Percentiles rank a stretch among this genome's conserved stretches.
Conservation (phyloP, 2,797 vertebrate species). For the Picus viridis region DNA sequence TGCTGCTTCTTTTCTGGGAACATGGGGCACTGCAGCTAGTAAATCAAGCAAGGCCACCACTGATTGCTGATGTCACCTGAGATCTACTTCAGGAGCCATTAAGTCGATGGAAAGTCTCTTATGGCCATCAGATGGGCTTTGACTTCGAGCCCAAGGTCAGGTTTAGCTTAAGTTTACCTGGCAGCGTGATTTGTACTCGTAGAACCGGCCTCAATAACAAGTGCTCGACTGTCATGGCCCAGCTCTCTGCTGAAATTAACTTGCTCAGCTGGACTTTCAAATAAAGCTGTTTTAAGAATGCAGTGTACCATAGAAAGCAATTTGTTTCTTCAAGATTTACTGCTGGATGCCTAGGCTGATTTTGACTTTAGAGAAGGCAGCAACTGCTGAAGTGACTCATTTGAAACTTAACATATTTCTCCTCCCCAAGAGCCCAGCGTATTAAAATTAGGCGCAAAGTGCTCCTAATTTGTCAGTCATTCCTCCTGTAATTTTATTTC, state of each 20-base stretch:
- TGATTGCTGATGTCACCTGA: not conserved
- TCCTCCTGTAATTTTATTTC: constrained; percentile 66
- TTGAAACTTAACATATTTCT: constrained; percentile 77
- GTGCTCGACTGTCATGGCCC: constrained; percentile 55
- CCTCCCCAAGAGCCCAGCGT: constrained; percentile 66
- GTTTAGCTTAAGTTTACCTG: constrained; percentile 6
- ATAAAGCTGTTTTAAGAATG: constrained; percentile 77
- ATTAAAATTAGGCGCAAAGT: constrained; percentile 80
- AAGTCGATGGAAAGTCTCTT: not conserved
- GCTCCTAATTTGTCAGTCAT: constrained; percentile 82
- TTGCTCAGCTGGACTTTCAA: constrained; percentile 77
- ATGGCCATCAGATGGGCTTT: not conserved
- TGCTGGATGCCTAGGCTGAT: constrained; percentile 71
- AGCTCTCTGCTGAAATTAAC: constrained; percentile 75
- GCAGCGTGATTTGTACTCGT: not conserved
- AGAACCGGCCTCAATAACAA: constrained; percentile 11
- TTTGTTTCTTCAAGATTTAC: constrained; percentile 81
- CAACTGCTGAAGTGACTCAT: constrained; percentile 74
- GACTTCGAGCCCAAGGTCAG: not conserved
- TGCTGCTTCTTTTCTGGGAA: not conserved
- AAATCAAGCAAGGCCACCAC: not conserved
- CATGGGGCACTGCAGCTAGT: not conserved
- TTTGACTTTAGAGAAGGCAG: constrained; percentile 78
- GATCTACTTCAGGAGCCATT: not conserved
- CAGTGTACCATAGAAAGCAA: constrained; percentile 77